phyloP scores from a whole-genome alignment of 2,888 invertebrate species.

The Drosophila austrosaltans region DNA sequence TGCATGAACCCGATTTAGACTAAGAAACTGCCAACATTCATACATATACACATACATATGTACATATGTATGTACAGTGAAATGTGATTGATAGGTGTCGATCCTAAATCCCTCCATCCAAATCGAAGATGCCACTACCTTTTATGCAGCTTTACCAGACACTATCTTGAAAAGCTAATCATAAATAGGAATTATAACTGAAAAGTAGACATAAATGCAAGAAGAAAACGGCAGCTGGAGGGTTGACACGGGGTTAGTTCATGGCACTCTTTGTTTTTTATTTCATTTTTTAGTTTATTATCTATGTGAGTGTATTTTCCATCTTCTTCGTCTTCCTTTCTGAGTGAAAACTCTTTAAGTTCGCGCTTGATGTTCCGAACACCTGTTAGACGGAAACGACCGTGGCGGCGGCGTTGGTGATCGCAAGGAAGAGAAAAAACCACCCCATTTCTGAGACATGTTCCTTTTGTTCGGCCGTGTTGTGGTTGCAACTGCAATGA shows the following conservation, averaged over 20 bases:
- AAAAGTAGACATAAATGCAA: constrained; percentile 2
- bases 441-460: constrained; percentile 47
- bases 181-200: background rate
- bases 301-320: constrained; percentile 32
- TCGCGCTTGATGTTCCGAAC: constrained; percentile 58
- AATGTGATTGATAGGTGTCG: constrained; percentile 15
- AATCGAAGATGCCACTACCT: background rate
- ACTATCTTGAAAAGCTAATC: constrained; percentile 8
- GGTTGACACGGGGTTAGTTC: constrained; percentile 12
- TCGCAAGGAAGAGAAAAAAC: constrained; percentile 49
- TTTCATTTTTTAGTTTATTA: constrained; percentile 10
- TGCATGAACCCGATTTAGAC: constrained; percentile 7
- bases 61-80: background rate
- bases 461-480: constrained; percentile 23
- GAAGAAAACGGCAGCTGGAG: constrained; percentile 2
- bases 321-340: constrained; percentile 42
- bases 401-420: constrained; percentile 46
- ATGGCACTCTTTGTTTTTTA: constrained; percentile 12
- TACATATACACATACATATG: background rate
- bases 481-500: constrained; percentile 21
- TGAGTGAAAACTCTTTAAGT: constrained; percentile 49
- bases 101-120: background rate
- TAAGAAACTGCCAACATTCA: background rate
- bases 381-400: constrained; percentile 62
- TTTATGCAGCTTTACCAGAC: background rate